These are phyloP conservation scores for Cichladusa arquata DNA, from an alignment of 2,113 vertebrate genomes.

Conservation along the genomic window DNA sequence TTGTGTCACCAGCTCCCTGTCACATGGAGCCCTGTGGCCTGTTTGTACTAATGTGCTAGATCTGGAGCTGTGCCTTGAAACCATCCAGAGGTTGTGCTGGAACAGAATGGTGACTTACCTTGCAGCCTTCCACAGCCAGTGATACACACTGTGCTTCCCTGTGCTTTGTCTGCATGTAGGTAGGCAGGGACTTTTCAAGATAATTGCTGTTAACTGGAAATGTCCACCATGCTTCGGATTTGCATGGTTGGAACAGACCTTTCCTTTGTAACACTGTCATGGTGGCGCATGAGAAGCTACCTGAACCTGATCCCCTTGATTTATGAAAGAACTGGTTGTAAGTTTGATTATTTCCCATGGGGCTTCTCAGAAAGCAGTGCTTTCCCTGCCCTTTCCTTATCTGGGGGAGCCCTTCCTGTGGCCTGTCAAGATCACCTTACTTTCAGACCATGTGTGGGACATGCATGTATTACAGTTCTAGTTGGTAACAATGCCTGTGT, in stretches of 20 bases:
- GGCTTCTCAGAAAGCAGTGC: neutral
- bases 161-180: neutral
- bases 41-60: neutral
- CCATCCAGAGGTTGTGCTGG: neutral
- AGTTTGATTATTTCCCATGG: neutral
- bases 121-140: neutral
- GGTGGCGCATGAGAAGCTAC: neutral
- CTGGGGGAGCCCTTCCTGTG: neutral
- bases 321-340: neutral
- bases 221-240: neutral
- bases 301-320: neutral
- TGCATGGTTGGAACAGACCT: neutral
- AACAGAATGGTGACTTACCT: neutral
- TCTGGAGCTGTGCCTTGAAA: neutral
- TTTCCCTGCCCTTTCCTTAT: slow-evolving; percentile 3
- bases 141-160: neutral
- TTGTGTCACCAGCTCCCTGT: neutral
- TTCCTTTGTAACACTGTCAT: neutral
- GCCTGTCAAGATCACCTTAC: neutral
- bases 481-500: neutral
- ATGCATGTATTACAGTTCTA: neutral
- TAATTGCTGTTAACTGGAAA: neutral
- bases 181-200: neutral
- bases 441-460: neutral
- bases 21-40: fast-evolving